A percentile compares a stretch with the other conserved stretches of the same genome.
Evolutionary conservation across 2,113 vertebrate species (phyloP).

Genomic region (Semnornis frantzii): DNA sequence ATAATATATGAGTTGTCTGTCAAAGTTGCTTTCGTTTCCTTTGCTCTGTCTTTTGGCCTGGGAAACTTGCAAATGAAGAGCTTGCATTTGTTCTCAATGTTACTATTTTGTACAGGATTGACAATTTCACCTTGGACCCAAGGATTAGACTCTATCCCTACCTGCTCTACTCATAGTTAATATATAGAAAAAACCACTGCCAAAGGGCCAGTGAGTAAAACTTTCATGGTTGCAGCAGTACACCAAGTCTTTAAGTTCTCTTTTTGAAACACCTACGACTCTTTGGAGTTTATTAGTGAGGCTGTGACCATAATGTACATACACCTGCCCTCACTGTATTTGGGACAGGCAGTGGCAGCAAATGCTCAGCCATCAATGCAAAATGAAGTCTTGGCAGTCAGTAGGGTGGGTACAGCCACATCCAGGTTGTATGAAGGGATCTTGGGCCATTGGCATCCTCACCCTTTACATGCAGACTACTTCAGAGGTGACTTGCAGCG

Average conservation of each 20-base stretch:
- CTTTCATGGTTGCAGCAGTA: neutral
- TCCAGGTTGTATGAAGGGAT: neutral
- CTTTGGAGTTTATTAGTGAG: neutral
- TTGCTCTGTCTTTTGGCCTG: neutral
- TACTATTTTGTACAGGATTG: neutral
- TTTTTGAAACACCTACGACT: neutral
- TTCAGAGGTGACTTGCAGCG: neutral
- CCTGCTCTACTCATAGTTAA: neutral
- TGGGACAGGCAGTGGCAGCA: neutral
- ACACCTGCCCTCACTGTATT: fast-evolving
- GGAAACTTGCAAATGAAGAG: fast-evolving
- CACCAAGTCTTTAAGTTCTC: neutral
- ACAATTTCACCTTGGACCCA: neutral
- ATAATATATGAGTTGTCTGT: neutral
- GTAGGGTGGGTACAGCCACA: neutral
- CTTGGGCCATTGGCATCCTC: neutral
- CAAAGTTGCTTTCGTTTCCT: neutral
- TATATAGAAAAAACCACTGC: neutral
- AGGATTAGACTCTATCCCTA: neutral
- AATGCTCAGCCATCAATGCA: fast-evolving
- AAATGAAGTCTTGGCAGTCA: neutral
- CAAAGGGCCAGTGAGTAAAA: neutral
- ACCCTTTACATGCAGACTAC: neutral
- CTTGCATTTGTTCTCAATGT: neutral
- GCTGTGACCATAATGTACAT: neutral